Conservation (phyloP, 2,113 vertebrate genomes). For the Danio rerio region GRCz12tu NC_133196.1:48511001-48511500, state of each 20-base stretch:
- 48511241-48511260: neutral
- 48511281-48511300: neutral
- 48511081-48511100: no score
- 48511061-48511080: no score
- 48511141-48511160: no score
- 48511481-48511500: slow-evolving; percentile 23
- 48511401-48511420: slow-evolving; percentile 25
- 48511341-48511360: neutral
- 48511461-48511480: slow-evolving; percentile 34
- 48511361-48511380: neutral
- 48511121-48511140: no score
- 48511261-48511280: slow-evolving; percentile 2
- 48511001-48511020: no score
- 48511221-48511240: neutral
- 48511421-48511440: slow-evolving; percentile 25
- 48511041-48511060: no score
- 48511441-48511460: neutral
- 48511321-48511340: neutral
- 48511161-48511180: no score
- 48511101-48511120: no score
- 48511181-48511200: neutral
- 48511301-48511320: neutral
- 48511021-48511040: no score
- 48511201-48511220: neutral
- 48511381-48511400: slow-evolving; percentile 35